A percentile compares a stretch with the other conserved stretches of the same genome.
Evolutionary conservation across 1,140 invertebrate species (phyloP).

Genomic region (Drosophila guanche): DNA sequence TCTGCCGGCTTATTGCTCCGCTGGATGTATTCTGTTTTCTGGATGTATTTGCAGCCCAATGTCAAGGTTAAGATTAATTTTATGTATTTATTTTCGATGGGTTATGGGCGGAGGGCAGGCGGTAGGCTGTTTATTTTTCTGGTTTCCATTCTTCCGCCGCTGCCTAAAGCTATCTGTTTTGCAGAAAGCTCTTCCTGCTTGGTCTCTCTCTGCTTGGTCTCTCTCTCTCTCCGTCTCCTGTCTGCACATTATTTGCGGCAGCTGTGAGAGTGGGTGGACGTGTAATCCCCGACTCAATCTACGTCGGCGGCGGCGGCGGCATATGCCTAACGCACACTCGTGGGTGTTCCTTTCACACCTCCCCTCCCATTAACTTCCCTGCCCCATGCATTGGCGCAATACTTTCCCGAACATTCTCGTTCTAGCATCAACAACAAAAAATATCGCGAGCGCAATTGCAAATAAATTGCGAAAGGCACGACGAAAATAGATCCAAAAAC

Average conservation of each 20-base stretch:
- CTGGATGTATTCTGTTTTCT: conserved; percentile 31
- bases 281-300: not conserved
- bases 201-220: conserved; percentile 40
- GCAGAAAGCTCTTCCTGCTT: conserved; percentile 78
- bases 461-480: conserved; percentile 73
- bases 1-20: conserved; percentile 34
- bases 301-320: not conserved
- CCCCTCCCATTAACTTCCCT: conserved; percentile 2
- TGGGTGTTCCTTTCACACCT: not conserved
- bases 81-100: conserved; percentile 59
- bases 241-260: conserved; percentile 56
- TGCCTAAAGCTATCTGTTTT: conserved; percentile 35
- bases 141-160: conserved; percentile 46
- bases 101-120: conserved; percentile 36
- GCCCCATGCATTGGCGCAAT: conserved; percentile 21
- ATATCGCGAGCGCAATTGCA: conserved; percentile 54
- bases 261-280: too few relatives aligned
- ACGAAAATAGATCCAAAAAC: conserved; percentile 39
- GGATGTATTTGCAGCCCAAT: conserved; percentile 64
- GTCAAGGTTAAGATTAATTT: conserved; percentile 78
- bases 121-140: conserved; percentile 61
- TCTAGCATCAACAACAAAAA: not conserved
- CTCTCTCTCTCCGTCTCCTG: conserved; percentile 26
- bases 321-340: conserved; percentile 24
- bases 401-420: conserved; percentile 36